Evolutionary conservation across 2,888 invertebrate species (phyloP).

Genomic region (Tiphia femorata): DNA sequence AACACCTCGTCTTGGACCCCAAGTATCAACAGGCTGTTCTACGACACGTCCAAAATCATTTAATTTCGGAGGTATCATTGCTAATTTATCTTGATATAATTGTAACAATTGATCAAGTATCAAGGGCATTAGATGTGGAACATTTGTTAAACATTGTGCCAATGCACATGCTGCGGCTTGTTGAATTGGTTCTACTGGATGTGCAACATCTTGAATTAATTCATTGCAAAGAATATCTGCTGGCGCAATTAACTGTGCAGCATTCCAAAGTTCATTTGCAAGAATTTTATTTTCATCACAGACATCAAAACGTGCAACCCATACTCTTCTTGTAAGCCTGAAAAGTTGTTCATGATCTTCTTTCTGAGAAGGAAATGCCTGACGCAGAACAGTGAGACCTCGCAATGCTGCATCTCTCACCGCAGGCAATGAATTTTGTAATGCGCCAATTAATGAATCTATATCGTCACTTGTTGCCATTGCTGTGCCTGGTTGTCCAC

Average conservation of each 20-base stretch:
- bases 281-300: slow-evolving; percentile 79
- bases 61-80: slow-evolving; percentile 85
- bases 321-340: slow-evolving; percentile 79
- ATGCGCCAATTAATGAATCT: slow-evolving; percentile 77
- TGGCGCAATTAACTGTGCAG: slow-evolving; percentile 71
- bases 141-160: slow-evolving; percentile 75
- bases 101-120: slow-evolving; percentile 78
- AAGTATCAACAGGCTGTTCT: slow-evolving; percentile 88
- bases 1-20: slow-evolving; percentile 91
- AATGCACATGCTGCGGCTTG: slow-evolving; percentile 86
- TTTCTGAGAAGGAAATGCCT: slow-evolving; percentile 75
- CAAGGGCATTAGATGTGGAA: slow-evolving; percentile 71
- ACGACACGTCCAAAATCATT: slow-evolving; percentile 94
- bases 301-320: slow-evolving; percentile 87
- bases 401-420: slow-evolving; percentile 86
- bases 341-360: slow-evolving; percentile 74
- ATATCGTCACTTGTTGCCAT: slow-evolving; percentile 79
- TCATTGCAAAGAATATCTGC: slow-evolving; percentile 71
- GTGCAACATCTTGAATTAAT: slow-evolving; percentile 80
- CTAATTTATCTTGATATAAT: slow-evolving; percentile 82
- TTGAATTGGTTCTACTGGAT: slow-evolving; percentile 86
- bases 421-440: slow-evolving; percentile 78
- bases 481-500: slow-evolving; percentile 77
- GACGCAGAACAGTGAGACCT: slow-evolving; percentile 76
- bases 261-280: slow-evolving; percentile 76